A percentile compares a stretch with the other conserved stretches of the same genome.
Evolutionary conservation across 1,140 invertebrate genomes (phyloP).

Genomic region (Muscidifurax raptorellus): DNA sequence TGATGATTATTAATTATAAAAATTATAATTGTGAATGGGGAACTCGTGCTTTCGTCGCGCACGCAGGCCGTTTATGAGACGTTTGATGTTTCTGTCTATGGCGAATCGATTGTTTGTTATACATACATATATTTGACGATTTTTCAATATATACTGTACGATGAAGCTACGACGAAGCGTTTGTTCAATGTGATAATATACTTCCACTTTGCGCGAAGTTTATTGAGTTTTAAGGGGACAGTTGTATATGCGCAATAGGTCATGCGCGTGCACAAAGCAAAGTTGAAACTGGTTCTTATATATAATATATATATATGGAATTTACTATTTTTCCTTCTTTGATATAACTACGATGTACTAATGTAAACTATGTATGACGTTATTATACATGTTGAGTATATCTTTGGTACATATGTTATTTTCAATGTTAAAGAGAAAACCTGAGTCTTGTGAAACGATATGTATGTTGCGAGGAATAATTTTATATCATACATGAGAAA

Average conservation of each 20-base stretch:
- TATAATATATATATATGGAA: neutral
- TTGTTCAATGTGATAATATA: constrained; percentile 40
- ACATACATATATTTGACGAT: neutral
- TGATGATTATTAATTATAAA: constrained; percentile 7
- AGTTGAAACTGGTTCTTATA: neutral
- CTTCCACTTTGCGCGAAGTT: neutral
- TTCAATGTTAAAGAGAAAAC: neutral
- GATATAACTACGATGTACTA: neutral
- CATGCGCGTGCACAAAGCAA: neutral
- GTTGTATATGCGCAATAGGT: constrained; percentile 1
- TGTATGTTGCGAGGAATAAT: neutral
- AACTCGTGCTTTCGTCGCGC: neutral
- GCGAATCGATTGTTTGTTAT: constrained; percentile 18
- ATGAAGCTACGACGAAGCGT: constrained; percentile 12
- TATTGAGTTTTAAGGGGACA: constrained; percentile 47
- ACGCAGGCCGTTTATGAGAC: neutral
- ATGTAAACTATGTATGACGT: neutral
- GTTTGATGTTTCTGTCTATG: neutral
- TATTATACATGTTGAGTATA: neutral
- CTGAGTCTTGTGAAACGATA: neutral
- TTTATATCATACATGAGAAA: neutral
- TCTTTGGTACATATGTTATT: neutral
- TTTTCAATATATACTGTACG: neutral
- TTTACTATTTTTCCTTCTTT: neutral
- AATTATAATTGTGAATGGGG: constrained; percentile 6